Base-by-base conservation (phyloP, 2,797 vertebrate species). In the Sternotherus odoratus region DNA sequence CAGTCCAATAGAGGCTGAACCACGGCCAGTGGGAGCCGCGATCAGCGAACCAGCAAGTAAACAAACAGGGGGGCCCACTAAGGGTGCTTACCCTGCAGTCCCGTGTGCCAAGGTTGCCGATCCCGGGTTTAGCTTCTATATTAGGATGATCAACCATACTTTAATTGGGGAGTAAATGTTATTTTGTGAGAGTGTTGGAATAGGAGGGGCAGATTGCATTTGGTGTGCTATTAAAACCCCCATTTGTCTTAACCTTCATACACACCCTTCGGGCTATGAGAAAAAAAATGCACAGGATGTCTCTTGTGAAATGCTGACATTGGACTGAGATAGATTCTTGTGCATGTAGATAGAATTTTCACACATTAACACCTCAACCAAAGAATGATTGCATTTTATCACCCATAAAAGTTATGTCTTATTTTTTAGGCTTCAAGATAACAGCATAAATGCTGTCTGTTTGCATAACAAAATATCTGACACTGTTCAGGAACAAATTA, bases 381-480 rank as follows among this genome's bases (percentile, higher is more conserved):
- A 87, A 33, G 66, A 88, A 46, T 87, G 43, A 94, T 1, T 89
- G 57, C 72, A 77, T 93, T 92, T 93, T 89, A 74, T 91, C 82
- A 89, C 51, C 74, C 82, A 50, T 53, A 89, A 83, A 91, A 87
- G 4, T 46, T 21, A 48, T n/a, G 23, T 81, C 57, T 87, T 89
- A 77, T 60, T 96, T 93, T 93, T 87, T 43, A 90, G 88, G 46
- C 60, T 92, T 78, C 46, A 87, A 91, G 79, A 86, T 12, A 66
- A 48, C 77, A 87, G 50, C 53, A 83, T 72, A 53, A 83, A 88
- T 43, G 75, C 39, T 91, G 88, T 87, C 93, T 92, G 56, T 96
- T 94, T 95, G 87, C 87, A 94, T 11, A 91, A 96, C 89, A 91
- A 86, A 96, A 91, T 82, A 96, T 75, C 69, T 96, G 96, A 92